Conservation (phyloP, 1,140 invertebrate species). For the Eupeodes corollae region DNA sequence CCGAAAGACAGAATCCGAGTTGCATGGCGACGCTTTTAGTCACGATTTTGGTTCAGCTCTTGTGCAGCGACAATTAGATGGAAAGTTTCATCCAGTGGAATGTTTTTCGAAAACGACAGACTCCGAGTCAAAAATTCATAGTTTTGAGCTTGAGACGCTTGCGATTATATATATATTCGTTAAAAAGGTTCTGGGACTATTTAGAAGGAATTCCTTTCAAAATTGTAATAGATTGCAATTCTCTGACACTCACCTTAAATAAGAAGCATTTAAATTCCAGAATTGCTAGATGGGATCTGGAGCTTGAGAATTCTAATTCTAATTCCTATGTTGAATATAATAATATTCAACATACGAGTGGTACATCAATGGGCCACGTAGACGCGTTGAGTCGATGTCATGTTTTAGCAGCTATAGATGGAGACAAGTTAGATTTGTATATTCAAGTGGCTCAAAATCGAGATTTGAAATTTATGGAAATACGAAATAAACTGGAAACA, state of each 20-base stretch:
- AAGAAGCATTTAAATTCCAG: slow-evolving; percentile 30
- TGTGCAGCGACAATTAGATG: slow-evolving; percentile 22
- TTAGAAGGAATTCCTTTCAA: slow-evolving; percentile 38
- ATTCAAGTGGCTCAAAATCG: slow-evolving; percentile 1
- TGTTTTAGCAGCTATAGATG: background rate
- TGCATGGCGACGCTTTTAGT: slow-evolving; percentile 18
- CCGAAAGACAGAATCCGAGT: slow-evolving; percentile 10
- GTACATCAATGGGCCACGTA: slow-evolving; percentile 22
- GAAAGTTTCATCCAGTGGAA: slow-evolving; percentile 11
- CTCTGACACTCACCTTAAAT: slow-evolving; percentile 28
- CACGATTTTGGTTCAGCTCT: slow-evolving; percentile 23
- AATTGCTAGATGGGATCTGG: slow-evolving; percentile 29
- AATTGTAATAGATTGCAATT: slow-evolving; percentile 35
- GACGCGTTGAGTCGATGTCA: slow-evolving; percentile 14
- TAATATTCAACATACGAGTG: slow-evolving; percentile 6
- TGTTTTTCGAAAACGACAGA: slow-evolving; percentile 37
- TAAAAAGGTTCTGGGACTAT: slow-evolving; percentile 41
- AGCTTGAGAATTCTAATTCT: slow-evolving; percentile 7
- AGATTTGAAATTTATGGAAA: background rate
- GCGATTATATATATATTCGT: slow-evolving; percentile 39
- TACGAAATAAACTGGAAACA: slow-evolving; percentile 1
- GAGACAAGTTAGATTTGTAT: slow-evolving; percentile 1
- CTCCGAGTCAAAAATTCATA: slow-evolving; percentile 36
- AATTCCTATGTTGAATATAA: no score
- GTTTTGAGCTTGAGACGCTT: slow-evolving; percentile 41